Evolutionary conservation across 2,113 vertebrate species (phyloP), one percentile per base, ranked within the genome.

Genomic region (Perccottus glenii): DNA sequence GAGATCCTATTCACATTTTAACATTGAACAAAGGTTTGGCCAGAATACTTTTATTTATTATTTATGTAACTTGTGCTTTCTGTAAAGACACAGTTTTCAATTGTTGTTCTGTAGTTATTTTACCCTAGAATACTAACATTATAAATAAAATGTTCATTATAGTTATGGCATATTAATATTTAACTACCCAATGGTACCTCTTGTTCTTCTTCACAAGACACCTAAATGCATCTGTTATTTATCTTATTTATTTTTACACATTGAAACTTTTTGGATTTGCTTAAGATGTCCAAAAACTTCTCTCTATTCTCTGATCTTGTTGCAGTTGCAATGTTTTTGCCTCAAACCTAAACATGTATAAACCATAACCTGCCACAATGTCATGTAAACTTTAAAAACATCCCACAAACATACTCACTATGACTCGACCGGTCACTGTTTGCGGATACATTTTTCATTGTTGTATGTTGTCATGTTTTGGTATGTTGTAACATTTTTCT

Each of bases 241-340:
- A n/a, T n/a, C n/a, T n/a, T n/a, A n/a, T n/a, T n/a, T n/a, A n/a
- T n/a, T n/a, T n/a, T n/a, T n/a, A n/a, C n/a, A n/a, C n/a, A n/a
- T n/a, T n/a, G n/a, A n/a, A n/a, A n/a, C n/a, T n/a, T n/a, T n/a
- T n/a, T n/a, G n/a, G n/a, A n/a, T n/a, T 55, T 50, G 27, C 19
- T 61, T 44, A 60, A 52, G 62, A 66, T 64, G 62, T 67, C 35
- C 9, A 61, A 48, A 57, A 44, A 36, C 11, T 44, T 2, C 40
- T 46, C 33, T 73, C 32, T 51, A n/a, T 57, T 63, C 56, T 48
- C 67, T 72, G 64, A 60, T 75, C 73, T 44, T 60, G 40, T 62
- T 63, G 48, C 60, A 72, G 43, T 72, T 72, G 64, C 53, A 72
- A 61, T 52, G 68, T 63, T 3, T 46, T 72, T n/a, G 6, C 35